These are phyloP conservation scores for Holcopasites calliopsidis DNA, from an alignment of 1,140 invertebrate species.

Conservation along the genomic window DNA sequence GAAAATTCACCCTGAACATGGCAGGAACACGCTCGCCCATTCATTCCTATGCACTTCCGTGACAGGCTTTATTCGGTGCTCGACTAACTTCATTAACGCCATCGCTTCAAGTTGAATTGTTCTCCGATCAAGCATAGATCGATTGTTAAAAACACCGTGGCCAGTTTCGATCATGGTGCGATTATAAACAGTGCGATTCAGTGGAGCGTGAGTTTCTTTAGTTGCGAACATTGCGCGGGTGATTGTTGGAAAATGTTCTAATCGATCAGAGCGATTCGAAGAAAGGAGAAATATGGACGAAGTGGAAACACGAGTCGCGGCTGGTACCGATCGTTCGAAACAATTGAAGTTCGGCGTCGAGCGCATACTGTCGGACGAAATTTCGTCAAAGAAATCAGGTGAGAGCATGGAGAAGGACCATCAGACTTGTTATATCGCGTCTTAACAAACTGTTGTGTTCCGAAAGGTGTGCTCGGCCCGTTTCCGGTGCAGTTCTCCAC, in stretches of 20 bases:
- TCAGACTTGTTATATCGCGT: background rate
- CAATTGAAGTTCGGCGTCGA: constrained; percentile 80
- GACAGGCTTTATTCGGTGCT: background rate
- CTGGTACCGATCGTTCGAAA: constrained; percentile 55
- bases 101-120: background rate
- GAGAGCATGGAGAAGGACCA: background rate
- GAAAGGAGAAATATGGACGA: constrained; percentile 34
- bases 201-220: background rate
- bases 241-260: background rate
- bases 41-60: constrained; percentile 48
- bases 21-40: constrained; percentile 42
- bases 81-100: background rate
- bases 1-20: constrained; percentile 55
- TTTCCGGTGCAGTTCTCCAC: constrained; percentile 48
- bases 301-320: constrained; percentile 35
- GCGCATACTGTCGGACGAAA: constrained; percentile 77
- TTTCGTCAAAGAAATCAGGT: constrained; percentile 62
- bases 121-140: background rate
- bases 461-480: constrained; percentile 48
- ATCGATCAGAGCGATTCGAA: background rate
- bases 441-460: constrained; percentile 8
- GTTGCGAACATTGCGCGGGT: background rate
- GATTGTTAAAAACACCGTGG: background rate
- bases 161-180: background rate
- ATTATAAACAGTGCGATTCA: background rate